Evolutionary conservation across 2,113 vertebrate genomes (phyloP).

Genomic region (Chloebia gouldiae): DNA sequence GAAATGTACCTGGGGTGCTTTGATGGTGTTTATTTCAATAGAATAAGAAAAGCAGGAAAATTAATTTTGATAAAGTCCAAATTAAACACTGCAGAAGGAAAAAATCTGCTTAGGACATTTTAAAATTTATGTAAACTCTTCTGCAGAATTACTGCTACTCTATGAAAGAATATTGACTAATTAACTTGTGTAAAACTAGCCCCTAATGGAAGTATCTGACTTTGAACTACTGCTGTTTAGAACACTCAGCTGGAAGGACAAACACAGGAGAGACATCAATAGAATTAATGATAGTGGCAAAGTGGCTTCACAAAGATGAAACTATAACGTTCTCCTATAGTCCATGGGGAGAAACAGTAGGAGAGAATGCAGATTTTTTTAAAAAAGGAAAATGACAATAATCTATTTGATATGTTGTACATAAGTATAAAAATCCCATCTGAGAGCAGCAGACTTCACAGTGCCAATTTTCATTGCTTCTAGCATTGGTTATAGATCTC

Average conservation of each 20-base stretch:
- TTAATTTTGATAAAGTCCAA: not conserved
- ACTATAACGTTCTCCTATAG: not conserved
- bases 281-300: conserved; percentile 39
- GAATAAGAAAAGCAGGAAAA: not conserved
- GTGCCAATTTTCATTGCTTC: not conserved
- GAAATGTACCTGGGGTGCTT: not conserved
- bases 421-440: not conserved
- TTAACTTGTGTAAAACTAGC: conserved; percentile 46
- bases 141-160: not conserved
- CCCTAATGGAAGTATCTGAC: conserved; percentile 40
- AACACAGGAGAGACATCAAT: conserved; percentile 16
- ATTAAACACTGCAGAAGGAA: not conserved
- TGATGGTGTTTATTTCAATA: not conserved
- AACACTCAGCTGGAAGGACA: conserved; percentile 30
- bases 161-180: conserved; percentile 45
- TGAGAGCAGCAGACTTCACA: conserved; percentile 17
- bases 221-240: conserved; percentile 46
- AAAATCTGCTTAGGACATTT: not conserved
- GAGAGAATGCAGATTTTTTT: not conserved
- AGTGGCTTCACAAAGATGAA: conserved; percentile 10
- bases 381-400: not conserved
- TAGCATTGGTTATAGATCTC: not conserved
- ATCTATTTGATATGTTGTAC: not conserved
- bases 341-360: not conserved
- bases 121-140: not conserved